Base-by-base conservation (phyloP, 2,888 invertebrate genomes). In the Piscicola geometra region DNA sequence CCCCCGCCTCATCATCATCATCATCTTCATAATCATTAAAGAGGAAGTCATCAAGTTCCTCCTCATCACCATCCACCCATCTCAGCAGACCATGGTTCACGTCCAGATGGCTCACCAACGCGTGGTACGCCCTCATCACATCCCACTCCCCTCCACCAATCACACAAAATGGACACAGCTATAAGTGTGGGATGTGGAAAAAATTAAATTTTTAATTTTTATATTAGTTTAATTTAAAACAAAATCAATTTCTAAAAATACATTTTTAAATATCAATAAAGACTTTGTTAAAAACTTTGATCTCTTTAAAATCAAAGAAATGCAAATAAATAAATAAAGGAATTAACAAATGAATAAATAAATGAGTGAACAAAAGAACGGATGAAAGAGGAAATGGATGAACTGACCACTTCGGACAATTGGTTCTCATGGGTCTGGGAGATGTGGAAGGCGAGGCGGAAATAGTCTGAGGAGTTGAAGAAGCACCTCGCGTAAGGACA, bases 131-230 rank as follows among this genome's bases (percentile, higher is more conserved):
- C 60, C 25, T 56, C n/a, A 3, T 25, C 25, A 5, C 15, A 25
- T 5, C 60, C 9, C 3, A 18, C 25, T 18, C 60, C 25, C n/a
- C 60, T 56, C 60, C 60, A 56, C 15, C 3, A 21, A 56, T n/a
- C 60, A 56, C 60, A 56, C 60, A 56, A 25, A 56, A 25, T 56
- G 60, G 60, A 25, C 60, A 56, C 60, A 56, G n/a, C 60, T 56
- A n/a, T n/a, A n/a, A n/a, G n/a, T n/a, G n/a, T n/a, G n/a, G n/a
- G n/a, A n/a, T 47, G 50, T 47, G 50, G 50, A 47, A 15, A 47
- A n/a, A n/a, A n/a, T n/a, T n/a, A n/a, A n/a, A n/a, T n/a, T n/a
- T n/a, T n/a, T n/a, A n/a, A n/a, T n/a, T n/a, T n/a, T n/a, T n/a
- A n/a, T n/a, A n/a, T n/a, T n/a, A n/a, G n/a, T n/a, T n/a, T n/a